Conservation (phyloP, 2,797 vertebrate genomes). For the Lycodopsis pacificus region DNA sequence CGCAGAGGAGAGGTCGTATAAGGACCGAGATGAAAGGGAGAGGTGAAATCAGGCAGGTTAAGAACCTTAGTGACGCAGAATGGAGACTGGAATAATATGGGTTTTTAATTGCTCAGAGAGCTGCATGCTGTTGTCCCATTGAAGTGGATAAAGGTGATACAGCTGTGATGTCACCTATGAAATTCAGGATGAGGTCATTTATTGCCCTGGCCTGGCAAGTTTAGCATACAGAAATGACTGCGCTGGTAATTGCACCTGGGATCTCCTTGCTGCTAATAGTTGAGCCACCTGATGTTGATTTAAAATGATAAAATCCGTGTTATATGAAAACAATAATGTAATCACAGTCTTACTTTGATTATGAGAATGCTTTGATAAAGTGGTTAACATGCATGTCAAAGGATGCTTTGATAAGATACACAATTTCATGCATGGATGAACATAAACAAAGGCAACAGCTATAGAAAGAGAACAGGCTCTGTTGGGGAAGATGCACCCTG, state of each 20-base stretch:
- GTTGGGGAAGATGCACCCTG: slow-evolving; percentile 27
- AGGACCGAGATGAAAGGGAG: slow-evolving; percentile 19
- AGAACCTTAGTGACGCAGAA: background rate
- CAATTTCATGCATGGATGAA: slow-evolving; percentile 63
- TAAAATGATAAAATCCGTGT: slow-evolving; percentile 34
- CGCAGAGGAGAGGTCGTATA: slow-evolving; percentile 8
- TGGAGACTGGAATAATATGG: background rate
- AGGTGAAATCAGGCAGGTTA: background rate
- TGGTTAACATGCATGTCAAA: slow-evolving; percentile 61
- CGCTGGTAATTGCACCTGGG: background rate
- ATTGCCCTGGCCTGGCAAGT: background rate
- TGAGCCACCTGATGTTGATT: slow-evolving; percentile 21
- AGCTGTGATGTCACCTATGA: background rate
- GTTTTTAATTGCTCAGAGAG: slow-evolving; percentile 14
- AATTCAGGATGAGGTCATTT: background rate
- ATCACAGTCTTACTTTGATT: slow-evolving; percentile 63
- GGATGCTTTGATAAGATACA: slow-evolving; percentile 55
- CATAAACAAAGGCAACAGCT: slow-evolving; percentile 40
- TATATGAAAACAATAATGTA: slow-evolving; percentile 42
- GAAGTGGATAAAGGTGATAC: background rate
- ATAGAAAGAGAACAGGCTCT: slow-evolving; percentile 40
- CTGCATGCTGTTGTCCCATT: background rate
- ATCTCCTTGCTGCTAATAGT: background rate
- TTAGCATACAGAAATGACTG: background rate
- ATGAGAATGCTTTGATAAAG: slow-evolving; percentile 60